phyloP scores from a whole-genome alignment of 2,113 vertebrate species.

The Scolopax mira region DNA sequence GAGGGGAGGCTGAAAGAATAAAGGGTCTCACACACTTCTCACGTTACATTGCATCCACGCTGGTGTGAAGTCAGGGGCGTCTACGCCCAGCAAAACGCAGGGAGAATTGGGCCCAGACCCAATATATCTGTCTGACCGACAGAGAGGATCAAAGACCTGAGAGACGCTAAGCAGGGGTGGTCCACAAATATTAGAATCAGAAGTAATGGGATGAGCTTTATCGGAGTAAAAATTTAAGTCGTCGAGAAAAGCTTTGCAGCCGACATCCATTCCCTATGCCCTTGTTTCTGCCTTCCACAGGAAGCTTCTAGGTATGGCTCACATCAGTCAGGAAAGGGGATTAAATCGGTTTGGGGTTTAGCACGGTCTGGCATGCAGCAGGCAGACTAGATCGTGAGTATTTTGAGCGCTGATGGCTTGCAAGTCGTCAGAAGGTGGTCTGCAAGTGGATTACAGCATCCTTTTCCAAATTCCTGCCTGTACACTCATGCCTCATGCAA shows the following conservation, averaged over 20 bases:
- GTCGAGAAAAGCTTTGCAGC: background rate
- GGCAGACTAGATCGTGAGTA: background rate
- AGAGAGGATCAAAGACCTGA: conserved; percentile 15
- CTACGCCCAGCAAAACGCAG: background rate
- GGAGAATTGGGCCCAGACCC: conserved; percentile 18
- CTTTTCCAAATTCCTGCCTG: conserved; percentile 15
- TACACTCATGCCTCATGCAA: background rate
- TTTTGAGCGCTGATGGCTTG: background rate
- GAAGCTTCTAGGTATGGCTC: conserved; percentile 11
- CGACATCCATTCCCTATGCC: background rate
- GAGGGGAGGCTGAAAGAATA: conserved; percentile 48
- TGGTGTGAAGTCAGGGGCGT: conserved; percentile 26
- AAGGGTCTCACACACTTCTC: conserved; percentile 40
- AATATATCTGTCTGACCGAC: conserved; percentile 17
- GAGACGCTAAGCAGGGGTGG: conserved; percentile 3
- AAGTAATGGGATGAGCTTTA: conserved; percentile 2
- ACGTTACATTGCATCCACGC: conserved; percentile 23
- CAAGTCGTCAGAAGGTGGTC: conserved; percentile 21
- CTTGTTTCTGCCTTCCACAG: background rate
- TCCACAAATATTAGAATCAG: conserved; percentile 12
- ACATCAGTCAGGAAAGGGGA: background rate
- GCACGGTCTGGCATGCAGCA: background rate
- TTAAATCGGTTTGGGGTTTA: background rate
- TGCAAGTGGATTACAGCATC: background rate
- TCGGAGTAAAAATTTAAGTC: conserved; percentile 10